These are phyloP conservation scores for Caretta caretta DNA, from an alignment of 2,113 vertebrate species.

Conservation along the genomic window DNA sequence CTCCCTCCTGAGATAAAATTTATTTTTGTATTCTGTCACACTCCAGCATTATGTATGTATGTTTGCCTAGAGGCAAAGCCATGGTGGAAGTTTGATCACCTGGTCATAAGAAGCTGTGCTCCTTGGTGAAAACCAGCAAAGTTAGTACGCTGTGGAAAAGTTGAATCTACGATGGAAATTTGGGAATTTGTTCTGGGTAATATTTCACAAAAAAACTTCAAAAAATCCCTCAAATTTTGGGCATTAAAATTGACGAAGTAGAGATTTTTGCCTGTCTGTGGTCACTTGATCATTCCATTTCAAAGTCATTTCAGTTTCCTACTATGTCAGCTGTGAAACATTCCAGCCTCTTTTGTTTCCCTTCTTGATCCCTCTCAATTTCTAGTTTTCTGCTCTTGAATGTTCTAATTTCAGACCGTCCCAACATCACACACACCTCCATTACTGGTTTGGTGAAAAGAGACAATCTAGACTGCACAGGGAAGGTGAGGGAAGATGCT, in stretches of 20 bases:
- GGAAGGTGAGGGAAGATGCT: neutral
- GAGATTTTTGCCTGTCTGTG: neutral
- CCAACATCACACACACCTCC: neutral
- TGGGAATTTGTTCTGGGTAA: neutral
- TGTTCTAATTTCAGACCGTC: neutral
- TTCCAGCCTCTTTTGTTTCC: neutral
- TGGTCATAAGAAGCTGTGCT: neutral
- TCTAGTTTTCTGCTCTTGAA: neutral
- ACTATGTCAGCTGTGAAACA: neutral
- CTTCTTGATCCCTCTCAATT: neutral
- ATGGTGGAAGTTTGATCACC: accelerated
- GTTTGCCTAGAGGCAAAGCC: neutral
- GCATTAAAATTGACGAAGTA: neutral
- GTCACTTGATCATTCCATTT: neutral
- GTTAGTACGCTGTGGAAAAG: neutral
- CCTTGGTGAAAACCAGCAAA: neutral
- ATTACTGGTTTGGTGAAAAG: neutral
- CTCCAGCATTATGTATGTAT: neutral
- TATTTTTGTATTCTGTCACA: accelerated
- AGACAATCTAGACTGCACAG: neutral
- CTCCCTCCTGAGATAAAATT: neutral
- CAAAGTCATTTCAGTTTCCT: neutral
- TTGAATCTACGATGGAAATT: neutral
- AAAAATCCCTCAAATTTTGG: neutral
- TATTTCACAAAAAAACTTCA: neutral